Evolutionary conservation across 1,140 invertebrate genomes (phyloP), one percentile per base, ranked within the genome.

Genomic region (Drosophila equinoxialis): DNA sequence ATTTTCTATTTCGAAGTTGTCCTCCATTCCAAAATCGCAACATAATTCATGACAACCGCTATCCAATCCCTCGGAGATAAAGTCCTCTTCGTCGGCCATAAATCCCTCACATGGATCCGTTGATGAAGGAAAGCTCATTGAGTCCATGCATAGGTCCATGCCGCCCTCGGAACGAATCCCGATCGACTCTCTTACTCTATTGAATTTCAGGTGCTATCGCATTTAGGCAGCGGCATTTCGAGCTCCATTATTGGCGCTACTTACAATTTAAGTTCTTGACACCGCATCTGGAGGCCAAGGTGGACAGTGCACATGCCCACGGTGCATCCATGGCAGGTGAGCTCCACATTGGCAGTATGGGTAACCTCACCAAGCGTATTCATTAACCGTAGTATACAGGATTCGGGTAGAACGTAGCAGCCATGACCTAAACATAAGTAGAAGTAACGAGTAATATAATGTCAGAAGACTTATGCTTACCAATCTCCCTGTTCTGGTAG

Each of bases 281-380:
- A 83, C 8, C 57, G 35, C 84, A 81, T 89, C 17, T 7, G 33
- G 71, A 89, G 71, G 35, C 66, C 67, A 6, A 89, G 65, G n/a
- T 74, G 71, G 11, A 89, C 26, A 2, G 57, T 74, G 14, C 48
- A 23, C 37, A 89, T 58, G 59, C 84, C 84, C 20, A 89, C 80
- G 5, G 84, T 89, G 55, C 84, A 89, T n/a, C 77, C 80, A 13
- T 69, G 70, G 64, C 80, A 78, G 64, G 71, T 81, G 20, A 89
- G 77, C 64, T 89, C 84, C 17, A 89, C 70, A 6, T 78, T 59
- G 33, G 68, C 77, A 0, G 81, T 82, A 20, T 89, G 71, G 0
- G 72, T 62, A 7, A 73, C 54, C 35, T 75, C 80, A 0, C 68
- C 6, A 0, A 72, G 5, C 0, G 63, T 14, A 37, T 68, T 81